phyloP scores from a whole-genome alignment of 1,140 invertebrate genomes.

The Drosophila equinoxialis region DNA sequence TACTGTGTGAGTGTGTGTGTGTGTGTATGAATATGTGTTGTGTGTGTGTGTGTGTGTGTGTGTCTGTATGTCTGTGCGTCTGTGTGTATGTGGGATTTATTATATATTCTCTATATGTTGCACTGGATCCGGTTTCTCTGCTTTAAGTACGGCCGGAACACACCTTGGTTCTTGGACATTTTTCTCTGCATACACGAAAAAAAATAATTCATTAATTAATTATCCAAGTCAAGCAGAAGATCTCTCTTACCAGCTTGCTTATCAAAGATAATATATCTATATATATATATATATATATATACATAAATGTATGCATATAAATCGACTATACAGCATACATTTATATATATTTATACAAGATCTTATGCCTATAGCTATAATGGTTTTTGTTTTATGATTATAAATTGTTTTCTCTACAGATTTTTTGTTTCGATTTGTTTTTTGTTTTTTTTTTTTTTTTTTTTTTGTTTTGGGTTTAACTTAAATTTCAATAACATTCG shows the following conservation, averaged over 20 bases:
- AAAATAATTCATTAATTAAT: conserved; percentile 1
- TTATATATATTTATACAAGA: conserved; percentile 35
- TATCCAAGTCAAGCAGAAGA: not conserved
- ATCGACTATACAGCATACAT: conserved; percentile 14
- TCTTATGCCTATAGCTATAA: conserved; percentile 41
- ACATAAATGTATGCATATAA: conserved; percentile 38
- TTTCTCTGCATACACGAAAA: conserved; percentile 12
- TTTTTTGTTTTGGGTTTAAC: conserved; percentile 34
- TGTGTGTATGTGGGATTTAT: conserved; percentile 11
- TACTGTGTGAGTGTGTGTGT: conserved; percentile 31
- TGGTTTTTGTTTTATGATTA: not conserved
- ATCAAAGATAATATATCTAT: conserved; percentile 1
- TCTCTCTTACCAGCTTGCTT: not conserved
- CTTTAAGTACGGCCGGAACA: conserved; percentile 61
- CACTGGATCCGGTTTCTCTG: conserved; percentile 55
- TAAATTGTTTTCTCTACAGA: conserved; percentile 8
- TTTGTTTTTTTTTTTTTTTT: conserved; percentile 27
- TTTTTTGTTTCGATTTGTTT: conserved; percentile 8
- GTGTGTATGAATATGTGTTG: conserved; percentile 27
- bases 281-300: conserved; percentile 16
- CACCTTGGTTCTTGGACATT: conserved; percentile 21
- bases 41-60: conserved; percentile 11
- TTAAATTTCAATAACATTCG: conserved; percentile 69
- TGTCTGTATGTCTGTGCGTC: not conserved
- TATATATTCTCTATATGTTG: conserved; percentile 41